phyloP scores from a whole-genome alignment of 2,113 vertebrate genomes.

The Pseudolaguvia tuberculata region DNA sequence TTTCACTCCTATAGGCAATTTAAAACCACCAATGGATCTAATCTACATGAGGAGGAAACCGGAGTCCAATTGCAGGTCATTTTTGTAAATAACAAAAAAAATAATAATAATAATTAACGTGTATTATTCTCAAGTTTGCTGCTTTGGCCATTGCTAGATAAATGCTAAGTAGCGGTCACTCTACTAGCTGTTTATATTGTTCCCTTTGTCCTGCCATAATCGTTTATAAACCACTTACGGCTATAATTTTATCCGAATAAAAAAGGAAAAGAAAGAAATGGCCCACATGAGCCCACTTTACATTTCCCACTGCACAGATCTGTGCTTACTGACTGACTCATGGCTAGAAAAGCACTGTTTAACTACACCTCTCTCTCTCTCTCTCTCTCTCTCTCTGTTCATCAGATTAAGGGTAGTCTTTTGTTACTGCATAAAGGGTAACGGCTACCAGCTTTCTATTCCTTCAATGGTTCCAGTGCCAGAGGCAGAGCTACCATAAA shows the following conservation, averaged over 20 bases:
- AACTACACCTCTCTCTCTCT: neutral
- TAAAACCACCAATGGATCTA: too few relatives aligned
- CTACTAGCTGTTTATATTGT: neutral
- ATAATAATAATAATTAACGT: too few relatives aligned
- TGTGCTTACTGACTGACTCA: conserved; percentile 1
- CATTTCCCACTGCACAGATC: neutral
- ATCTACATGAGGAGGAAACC: too few relatives aligned
- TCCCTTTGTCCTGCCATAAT: neutral
- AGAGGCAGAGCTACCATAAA: conserved; percentile 42
- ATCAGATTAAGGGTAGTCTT: neutral
- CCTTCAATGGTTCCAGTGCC: conserved; percentile 27
- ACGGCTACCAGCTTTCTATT: conserved; percentile 16
- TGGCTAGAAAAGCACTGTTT: conserved; percentile 7
- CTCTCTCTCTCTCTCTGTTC: conserved; percentile 6
- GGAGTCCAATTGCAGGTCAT: too few relatives aligned
- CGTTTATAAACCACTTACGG: neutral
- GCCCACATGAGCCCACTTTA: neutral
- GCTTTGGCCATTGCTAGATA: neutral
- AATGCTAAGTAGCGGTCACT: neutral
- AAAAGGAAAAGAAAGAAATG: too few relatives aligned
- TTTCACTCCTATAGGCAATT: too few relatives aligned
- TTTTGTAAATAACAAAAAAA: too few relatives aligned
- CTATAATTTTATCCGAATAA: neutral
- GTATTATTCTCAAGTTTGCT: too few relatives aligned
- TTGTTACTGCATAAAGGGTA: conserved; percentile 11